Evolutionary conservation across 2,113 vertebrate genomes (phyloP), one percentile per base, ranked within the genome.

Genomic region (Pionites leucogaster): DNA sequence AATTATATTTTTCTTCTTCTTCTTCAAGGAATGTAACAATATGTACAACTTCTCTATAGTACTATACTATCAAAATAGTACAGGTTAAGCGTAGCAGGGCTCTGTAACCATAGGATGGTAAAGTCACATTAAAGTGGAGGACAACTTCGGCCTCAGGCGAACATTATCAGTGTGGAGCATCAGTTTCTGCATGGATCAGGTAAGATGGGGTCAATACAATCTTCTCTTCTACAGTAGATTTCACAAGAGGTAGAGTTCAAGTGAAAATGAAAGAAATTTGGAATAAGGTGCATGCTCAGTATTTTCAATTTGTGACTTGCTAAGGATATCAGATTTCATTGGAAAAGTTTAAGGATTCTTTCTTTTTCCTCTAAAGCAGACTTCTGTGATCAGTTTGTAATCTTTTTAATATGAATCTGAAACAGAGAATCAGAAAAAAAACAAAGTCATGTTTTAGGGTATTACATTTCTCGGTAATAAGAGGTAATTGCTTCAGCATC

Each of bases 341-440:
- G 52, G 92, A 86, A 95, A 90, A 88, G 92, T 86, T 82, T 71
- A 52, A 93, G 41, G 70, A 90, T 79, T 70, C 82, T 86, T 76
- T 41, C 39, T 74, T 84, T 91, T 91, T 86, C 82, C 85, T 95
- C 95, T 93, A 79, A 77, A 85, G 81, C 35, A 90, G 86, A 91
- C 64, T 93, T 92, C 88, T 93, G 50, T 35, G 86, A 69, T 99
- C 98, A 99, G 88, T 98, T 98, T 96, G 99, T 97, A 93, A 98
- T 91, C 97, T 98, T 99, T 98, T 99, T 99, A 98, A 99, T 99
- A 96, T 99, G 99, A 95, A 99, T 99, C 99, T 99, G 98, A 96
- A 98, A 98, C 31, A 95, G 88, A 97, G 96, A 97, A 98, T 79
- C 67, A 91, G 84, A 92, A 95, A 77, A 77, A 77, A 90, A 86